phyloP scores from a whole-genome alignment of 2,888 invertebrate species.

The Eupithecia inturbata region DNA sequence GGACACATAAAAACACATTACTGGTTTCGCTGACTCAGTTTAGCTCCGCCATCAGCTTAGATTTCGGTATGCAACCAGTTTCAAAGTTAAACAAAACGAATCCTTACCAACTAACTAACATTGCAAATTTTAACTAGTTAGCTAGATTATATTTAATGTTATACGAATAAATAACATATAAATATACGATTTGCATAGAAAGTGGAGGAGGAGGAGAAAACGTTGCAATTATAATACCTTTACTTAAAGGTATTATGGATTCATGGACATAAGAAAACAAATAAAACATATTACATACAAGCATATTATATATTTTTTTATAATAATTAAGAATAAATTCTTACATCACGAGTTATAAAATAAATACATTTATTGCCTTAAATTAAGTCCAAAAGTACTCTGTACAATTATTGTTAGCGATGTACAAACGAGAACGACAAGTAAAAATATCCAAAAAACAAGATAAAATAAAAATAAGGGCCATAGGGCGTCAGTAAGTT shows the following conservation, averaged over 20 bases:
- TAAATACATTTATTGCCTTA: conserved; percentile 85
- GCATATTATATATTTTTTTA: conserved; percentile 83
- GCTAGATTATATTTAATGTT: too few relatives aligned
- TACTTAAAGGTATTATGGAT: not conserved
- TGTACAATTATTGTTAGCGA: conserved; percentile 84
- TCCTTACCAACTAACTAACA: too few relatives aligned
- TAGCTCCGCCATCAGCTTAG: too few relatives aligned
- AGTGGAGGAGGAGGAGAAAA: too few relatives aligned
- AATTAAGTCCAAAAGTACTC: conserved; percentile 84
- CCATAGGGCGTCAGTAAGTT: conserved; percentile 76
- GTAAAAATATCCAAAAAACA: conserved; percentile 75
- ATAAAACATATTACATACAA: conserved; percentile 79
- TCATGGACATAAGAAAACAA: conserved; percentile 42
- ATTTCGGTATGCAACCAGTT: too few relatives aligned
- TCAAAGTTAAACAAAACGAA: too few relatives aligned
- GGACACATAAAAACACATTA: too few relatives aligned
- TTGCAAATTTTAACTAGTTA: too few relatives aligned
- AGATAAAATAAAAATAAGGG: conserved; percentile 68
- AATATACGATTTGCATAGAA: not conserved
- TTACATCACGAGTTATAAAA: conserved; percentile 85
- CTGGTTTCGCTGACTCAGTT: too few relatives aligned
- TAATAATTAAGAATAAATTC: conserved; percentile 85
- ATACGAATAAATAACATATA: too few relatives aligned
- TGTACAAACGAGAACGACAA: conserved; percentile 83
- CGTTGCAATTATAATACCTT: not conserved